Conservation (phyloP, 2,888 invertebrate species). For the Ennomos quercinarius region DNA sequence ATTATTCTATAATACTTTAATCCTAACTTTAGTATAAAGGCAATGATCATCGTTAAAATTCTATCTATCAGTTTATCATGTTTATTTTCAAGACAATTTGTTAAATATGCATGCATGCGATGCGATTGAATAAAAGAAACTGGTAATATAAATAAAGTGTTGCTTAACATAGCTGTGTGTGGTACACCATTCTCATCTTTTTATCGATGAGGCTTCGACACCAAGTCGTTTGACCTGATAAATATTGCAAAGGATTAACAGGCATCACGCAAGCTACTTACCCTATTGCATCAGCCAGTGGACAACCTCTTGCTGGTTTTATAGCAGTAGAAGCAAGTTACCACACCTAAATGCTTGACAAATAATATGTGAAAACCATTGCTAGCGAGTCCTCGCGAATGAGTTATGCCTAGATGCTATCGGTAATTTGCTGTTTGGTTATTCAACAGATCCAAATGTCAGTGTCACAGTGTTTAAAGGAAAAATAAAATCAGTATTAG, state of each 20-base stretch:
- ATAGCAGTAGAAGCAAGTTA: slow-evolving; percentile 56
- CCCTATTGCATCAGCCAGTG: slow-evolving; percentile 79
- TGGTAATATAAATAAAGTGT: slow-evolving; percentile 38
- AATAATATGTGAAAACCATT: slow-evolving; percentile 45
- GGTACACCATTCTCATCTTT: slow-evolving; percentile 52
- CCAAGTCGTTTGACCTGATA: slow-evolving; percentile 50
- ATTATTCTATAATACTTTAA: background rate
- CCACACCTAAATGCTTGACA: slow-evolving; percentile 55
- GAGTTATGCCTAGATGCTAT: slow-evolving; percentile 27
- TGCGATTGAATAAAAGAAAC: slow-evolving; percentile 36
- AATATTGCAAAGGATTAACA: slow-evolving; percentile 55
- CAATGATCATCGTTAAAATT: background rate
- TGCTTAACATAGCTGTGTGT: slow-evolving; percentile 29
- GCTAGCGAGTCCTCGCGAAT: slow-evolving; percentile 32
- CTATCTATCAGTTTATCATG: background rate
- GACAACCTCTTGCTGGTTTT: slow-evolving; percentile 64
- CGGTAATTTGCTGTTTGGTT: slow-evolving; percentile 5
- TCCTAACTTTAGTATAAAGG: background rate
- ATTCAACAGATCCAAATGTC: slow-evolving; percentile 37
- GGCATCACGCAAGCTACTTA: slow-evolving; percentile 65
- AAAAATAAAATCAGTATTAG: slow-evolving; percentile 1
- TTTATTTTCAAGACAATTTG: slow-evolving; percentile 12
- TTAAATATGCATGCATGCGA: slow-evolving; percentile 37
- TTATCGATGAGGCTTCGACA: slow-evolving; percentile 46
- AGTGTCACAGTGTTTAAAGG: slow-evolving; percentile 37